phyloP scores from a whole-genome alignment of 2,888 invertebrate species.

The Hemaris fuciformis region DNA sequence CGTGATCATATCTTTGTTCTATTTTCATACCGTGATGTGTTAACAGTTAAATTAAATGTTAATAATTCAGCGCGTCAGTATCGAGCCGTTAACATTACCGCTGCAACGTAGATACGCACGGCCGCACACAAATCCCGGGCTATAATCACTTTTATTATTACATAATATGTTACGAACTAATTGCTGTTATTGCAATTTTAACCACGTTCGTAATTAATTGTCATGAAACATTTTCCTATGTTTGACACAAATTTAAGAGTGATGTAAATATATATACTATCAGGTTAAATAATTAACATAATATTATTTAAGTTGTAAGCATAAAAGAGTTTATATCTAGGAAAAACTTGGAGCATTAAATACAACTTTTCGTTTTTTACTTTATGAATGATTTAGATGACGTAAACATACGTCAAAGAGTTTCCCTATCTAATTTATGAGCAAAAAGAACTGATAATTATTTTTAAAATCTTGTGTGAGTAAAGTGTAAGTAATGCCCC shows the following conservation, averaged over 20 bases:
- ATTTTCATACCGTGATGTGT: too few species aligned
- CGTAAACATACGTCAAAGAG: neutral
- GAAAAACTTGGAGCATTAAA: neutral
- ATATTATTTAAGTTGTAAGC: neutral
- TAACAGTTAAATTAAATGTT: too few species aligned
- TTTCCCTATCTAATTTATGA: neutral
- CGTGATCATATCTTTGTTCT: too few species aligned
- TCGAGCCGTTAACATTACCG: too few species aligned
- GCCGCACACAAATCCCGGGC: neutral
- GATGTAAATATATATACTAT: neutral
- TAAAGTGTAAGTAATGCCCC: neutral
- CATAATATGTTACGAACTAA: neutral
- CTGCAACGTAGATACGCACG: too few species aligned
- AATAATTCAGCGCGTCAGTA: too few species aligned
- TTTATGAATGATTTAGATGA: neutral
- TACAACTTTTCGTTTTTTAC: neutral
- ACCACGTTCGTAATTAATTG: neutral
- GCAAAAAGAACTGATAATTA: constrained; percentile 7
- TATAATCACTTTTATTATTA: neutral
- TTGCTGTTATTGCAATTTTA: neutral
- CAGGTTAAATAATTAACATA: neutral
- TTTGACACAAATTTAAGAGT: neutral
- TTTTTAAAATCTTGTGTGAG: neutral
- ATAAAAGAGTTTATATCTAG: neutral
- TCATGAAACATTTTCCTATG: neutral